A percentile compares a stretch with the other conserved stretches of the same genome.
Conservation (phyloP, 1,140 invertebrate genomes). For the Tigriopus japonicus region DNA sequence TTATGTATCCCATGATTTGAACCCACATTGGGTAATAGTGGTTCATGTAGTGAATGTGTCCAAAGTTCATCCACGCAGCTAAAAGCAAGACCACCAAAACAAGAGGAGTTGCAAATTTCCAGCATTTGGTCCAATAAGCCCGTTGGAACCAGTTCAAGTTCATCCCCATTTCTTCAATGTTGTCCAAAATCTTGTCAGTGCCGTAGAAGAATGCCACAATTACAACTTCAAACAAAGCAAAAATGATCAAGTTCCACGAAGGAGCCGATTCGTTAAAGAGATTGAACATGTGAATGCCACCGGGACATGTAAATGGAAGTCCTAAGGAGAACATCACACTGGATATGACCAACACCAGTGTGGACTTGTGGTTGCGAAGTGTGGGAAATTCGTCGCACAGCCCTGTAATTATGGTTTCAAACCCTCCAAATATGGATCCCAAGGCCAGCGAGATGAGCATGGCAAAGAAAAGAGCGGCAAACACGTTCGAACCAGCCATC, state of each 20-base stretch:
- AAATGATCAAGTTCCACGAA: constrained; percentile 12
- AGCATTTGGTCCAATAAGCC: not conserved
- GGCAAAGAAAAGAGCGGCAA: constrained; percentile 37
- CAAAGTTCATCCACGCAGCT: not conserved
- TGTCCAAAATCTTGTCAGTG: constrained; percentile 5
- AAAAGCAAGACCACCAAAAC: constrained; percentile 3
- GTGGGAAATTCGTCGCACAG: constrained; percentile 52
- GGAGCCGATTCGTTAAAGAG: constrained; percentile 10
- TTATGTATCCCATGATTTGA: constrained; percentile 6
- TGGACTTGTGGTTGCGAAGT: constrained; percentile 32
- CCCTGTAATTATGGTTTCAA: constrained; percentile 60
- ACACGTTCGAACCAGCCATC: constrained; percentile 24
- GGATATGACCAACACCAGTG: constrained; percentile 40
- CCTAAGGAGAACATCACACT: constrained; percentile 47
- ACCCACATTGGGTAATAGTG: not conserved
- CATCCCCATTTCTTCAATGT: constrained; percentile 3
- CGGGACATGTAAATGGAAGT: constrained; percentile 6
- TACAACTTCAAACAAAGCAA: constrained; percentile 7
- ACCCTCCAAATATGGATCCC: constrained; percentile 10
- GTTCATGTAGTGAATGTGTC: not conserved
- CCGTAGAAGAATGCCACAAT: constrained; percentile 7
- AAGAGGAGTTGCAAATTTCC: not conserved
- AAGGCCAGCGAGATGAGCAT: constrained; percentile 30
- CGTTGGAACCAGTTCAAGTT: not conserved
- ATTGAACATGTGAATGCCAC: constrained; percentile 13